Percentiles rank a stretch among this genome's conserved stretches.
Conservation (phyloP, 2,113 vertebrate genomes). For the Xyrauchen texanus region DNA sequence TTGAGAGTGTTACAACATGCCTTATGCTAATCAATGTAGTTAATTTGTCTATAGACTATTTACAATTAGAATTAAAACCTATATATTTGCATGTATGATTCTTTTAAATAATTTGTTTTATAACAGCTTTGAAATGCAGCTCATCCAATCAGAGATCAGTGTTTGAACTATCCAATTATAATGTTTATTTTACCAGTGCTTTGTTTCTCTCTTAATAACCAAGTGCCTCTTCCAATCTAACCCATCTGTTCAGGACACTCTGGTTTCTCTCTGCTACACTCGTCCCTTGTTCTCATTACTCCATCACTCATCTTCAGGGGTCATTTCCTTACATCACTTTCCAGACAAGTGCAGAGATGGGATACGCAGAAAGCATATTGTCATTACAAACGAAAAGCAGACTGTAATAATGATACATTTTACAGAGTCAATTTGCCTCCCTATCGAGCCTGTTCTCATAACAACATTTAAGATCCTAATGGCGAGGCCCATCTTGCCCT, state of each 20-base stretch:
- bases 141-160: neutral
- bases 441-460: constrained; percentile 67
- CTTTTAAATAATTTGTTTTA: too few species aligned
- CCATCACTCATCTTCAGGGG: constrained; percentile 64
- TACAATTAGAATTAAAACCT: too few species aligned
- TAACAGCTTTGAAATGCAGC: too few species aligned
- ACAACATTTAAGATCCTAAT: constrained; percentile 63
- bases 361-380: constrained; percentile 71
- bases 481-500: constrained; percentile 36
- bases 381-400: constrained; percentile 74
- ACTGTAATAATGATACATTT: constrained; percentile 72
- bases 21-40: too few species aligned
- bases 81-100: too few species aligned
- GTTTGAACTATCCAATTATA: neutral
- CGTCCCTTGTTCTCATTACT: constrained; percentile 46
- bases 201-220: constrained; percentile 2
- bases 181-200: neutral
- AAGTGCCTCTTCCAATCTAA: neutral
- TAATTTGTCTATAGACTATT: too few species aligned
- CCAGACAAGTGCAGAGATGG: constrained; percentile 67
- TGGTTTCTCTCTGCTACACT: constrained; percentile 18
- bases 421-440: constrained; percentile 77
- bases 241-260: neutral
- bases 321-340: constrained; percentile 71
- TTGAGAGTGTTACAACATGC: too few species aligned